These are phyloP conservation scores for Salminus brasiliensis DNA, from an alignment of 2,113 vertebrate species.

Conservation along the genomic window DNA sequence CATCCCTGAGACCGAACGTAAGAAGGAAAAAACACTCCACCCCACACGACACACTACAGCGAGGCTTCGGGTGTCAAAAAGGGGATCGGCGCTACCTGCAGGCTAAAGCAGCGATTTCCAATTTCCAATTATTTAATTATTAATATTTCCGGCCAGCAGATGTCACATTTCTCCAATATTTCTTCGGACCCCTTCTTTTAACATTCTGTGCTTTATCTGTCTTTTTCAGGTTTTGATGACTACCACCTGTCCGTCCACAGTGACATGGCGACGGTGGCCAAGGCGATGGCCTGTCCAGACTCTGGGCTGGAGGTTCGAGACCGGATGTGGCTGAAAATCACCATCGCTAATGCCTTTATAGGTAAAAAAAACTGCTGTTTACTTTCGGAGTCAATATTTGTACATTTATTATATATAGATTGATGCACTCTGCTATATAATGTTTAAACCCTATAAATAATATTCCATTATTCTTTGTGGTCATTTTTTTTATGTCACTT, in stretches of 20 bases:
- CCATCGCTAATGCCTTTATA: slow-evolving; percentile 78
- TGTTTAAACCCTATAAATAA: too few relatives aligned
- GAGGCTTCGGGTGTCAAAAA: too few relatives aligned
- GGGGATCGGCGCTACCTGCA: too few relatives aligned
- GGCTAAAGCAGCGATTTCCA: too few relatives aligned
- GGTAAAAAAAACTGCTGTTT: slow-evolving; percentile 58
- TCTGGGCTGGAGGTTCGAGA: slow-evolving; percentile 96
- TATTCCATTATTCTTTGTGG: too few relatives aligned
- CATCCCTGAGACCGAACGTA: slow-evolving; percentile 96
- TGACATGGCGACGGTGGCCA: slow-evolving; percentile 96
- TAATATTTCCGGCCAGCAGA: too few relatives aligned
- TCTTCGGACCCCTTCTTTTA: neutral
- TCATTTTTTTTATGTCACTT: too few relatives aligned
- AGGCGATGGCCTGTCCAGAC: slow-evolving; percentile 97
- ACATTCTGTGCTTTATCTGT: neutral
- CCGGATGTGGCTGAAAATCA: slow-evolving; percentile 85
- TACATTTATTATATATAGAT: too few relatives aligned
- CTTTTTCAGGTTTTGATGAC: slow-evolving; percentile 89
- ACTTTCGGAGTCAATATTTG: neutral
- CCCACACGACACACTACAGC: too few relatives aligned
- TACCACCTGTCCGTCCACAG: slow-evolving; percentile 99
- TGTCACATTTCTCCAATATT: neutral
- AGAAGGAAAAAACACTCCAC: slow-evolving; percentile 63
- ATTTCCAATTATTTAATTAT: too few relatives aligned
- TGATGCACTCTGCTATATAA: too few relatives aligned